Evolutionary conservation across 2,113 vertebrate species (phyloP), one percentile per base, ranked within the genome.

Genomic region (Alethe diademata): DNA sequence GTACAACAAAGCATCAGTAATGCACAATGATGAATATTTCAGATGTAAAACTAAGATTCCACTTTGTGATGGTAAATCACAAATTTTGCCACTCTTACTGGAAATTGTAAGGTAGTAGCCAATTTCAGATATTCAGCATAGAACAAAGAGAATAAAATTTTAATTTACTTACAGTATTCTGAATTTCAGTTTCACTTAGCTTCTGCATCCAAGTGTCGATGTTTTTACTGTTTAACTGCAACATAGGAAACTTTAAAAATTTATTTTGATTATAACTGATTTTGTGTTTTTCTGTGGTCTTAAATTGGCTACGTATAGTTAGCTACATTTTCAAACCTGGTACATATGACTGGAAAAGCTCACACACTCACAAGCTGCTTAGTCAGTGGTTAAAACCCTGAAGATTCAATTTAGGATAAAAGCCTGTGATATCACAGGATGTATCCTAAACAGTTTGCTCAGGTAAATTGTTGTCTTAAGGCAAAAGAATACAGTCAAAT

Each of bases 151-250:
- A 38, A 51, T 70, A 0, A 88, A 83, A 95, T 17, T 56, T 36
- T 25, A 65, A 67, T 89, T 94, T 87, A 97, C 97, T 98, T 92
- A 98, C 99, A 93, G 73, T 70, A 95, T 98, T 98, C 96, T 98
- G 98, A 92, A 62, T 96, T 95, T 99, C 98, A 19, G 93, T 97
- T 95, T 98, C 96, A 78, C 73, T 95, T 94, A 99, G 95, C 82
- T 97, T 98, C 70, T 98, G 94, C 69, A 96, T 82, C 90, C 98
- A 97, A 38, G 78, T 69, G 20, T 97, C 95, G 61, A 96, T 91
- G 36, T 96, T 97, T 92, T 76, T 89, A 54, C 50, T 81, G 26
- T 45, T 92, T 57, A 91, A 62, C 98, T 98, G 90, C 76, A 92
- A 91, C 75, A 92, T 9, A 83, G 12, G 13, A 60, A 71, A 88